These are phyloP conservation scores for Ophioninae sp. DNA, from an alignment of 2,888 invertebrate species.

Conservation along the genomic window DNA sequence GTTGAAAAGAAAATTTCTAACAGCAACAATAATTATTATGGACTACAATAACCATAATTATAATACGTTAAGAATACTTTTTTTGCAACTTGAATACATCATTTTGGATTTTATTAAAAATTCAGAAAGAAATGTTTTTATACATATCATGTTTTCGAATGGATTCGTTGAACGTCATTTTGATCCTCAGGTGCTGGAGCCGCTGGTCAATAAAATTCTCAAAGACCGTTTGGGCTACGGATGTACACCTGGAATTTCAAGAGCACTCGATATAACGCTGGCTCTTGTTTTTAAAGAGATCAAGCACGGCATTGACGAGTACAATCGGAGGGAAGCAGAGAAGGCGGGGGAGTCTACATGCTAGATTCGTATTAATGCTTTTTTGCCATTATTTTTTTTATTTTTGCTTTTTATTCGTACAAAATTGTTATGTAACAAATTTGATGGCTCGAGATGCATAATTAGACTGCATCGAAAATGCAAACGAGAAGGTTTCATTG, in stretches of 20 bases:
- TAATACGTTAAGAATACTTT: no score
- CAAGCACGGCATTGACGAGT: slow-evolving; percentile 36
- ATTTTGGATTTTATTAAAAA: background rate
- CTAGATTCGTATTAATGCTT: background rate
- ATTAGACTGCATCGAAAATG: background rate
- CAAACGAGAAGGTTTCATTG: background rate
- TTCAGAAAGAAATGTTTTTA: no score
- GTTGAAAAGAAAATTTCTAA: no score
- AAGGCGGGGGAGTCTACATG: background rate
- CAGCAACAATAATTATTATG: no score
- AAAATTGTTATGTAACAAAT: background rate
- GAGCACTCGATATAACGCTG: slow-evolving; percentile 78
- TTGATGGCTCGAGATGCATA: background rate
- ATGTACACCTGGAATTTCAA: slow-evolving; percentile 78
- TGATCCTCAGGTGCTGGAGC: slow-evolving; percentile 43
- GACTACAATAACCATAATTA: no score
- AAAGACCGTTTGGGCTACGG: slow-evolving; percentile 77
- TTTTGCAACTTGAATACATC: background rate
- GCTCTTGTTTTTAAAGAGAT: slow-evolving; percentile 72
- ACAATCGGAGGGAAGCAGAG: background rate
- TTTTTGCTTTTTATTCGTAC: background rate
- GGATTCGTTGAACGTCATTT: background rate
- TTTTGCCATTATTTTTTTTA: background rate
- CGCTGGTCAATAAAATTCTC: slow-evolving; percentile 35
- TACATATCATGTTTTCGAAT: no score